These are phyloP conservation scores for Gallinago nigripennis DNA, from an alignment of 2,797 vertebrate genomes.

Conservation along the genomic window DNA sequence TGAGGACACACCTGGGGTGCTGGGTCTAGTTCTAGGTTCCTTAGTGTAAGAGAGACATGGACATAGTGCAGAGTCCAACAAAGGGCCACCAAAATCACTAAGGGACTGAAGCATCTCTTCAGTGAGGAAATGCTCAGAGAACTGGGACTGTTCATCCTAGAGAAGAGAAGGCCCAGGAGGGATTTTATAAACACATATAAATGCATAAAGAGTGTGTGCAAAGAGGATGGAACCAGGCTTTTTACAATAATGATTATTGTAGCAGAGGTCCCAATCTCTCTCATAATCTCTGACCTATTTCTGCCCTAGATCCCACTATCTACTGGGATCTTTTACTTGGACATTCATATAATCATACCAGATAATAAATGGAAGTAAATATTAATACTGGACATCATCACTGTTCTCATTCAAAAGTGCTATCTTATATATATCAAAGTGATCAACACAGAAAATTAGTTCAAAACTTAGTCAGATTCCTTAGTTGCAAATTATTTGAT, in stretches of 20 bases:
- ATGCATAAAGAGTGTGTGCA: not conserved
- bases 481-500: not conserved
- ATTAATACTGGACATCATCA: not conserved
- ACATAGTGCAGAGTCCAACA: not conserved
- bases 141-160: not conserved
- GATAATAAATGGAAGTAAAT: not conserved
- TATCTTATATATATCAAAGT: not conserved
- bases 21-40: not conserved
- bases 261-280: not conserved
- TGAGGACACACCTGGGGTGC: not conserved
- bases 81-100: not conserved
- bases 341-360: not conserved
- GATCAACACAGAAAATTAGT: not conserved
- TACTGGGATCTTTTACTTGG: not conserved
- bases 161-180: not conserved
- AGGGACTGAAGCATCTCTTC: not conserved
- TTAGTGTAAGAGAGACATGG: not conserved
- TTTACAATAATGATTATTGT: not conserved
- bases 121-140: not conserved
- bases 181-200: not conserved
- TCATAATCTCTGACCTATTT: not conserved
- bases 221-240: not conserved
- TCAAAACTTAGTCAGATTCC: not conserved
- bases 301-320: too few relatives aligned
- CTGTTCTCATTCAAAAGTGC: not conserved